These are phyloP conservation scores for Tenthredo distinguenda DNA, from an alignment of 2,888 invertebrate genomes.

Conservation along the genomic window DNA sequence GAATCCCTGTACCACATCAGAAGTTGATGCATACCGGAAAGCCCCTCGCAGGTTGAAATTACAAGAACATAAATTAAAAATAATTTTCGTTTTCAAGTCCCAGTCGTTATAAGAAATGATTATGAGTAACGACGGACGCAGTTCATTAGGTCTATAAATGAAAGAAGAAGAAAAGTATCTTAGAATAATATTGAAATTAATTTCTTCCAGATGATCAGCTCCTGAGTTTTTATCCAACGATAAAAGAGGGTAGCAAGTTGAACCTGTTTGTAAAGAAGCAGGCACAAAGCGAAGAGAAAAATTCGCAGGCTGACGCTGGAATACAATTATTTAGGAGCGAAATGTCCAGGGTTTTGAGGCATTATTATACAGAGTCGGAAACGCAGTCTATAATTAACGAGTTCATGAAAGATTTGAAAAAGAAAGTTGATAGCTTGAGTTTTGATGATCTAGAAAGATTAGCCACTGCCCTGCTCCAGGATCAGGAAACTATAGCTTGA, in stretches of 20 bases:
- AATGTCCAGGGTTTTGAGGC: slow-evolving; percentile 82
- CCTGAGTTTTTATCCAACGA: slow-evolving; percentile 85
- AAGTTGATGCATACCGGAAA: slow-evolving; percentile 87
- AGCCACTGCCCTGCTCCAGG: slow-evolving; percentile 83
- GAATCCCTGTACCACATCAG: slow-evolving; percentile 85
- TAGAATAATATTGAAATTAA: not conserved
- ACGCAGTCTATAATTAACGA: slow-evolving; percentile 82
- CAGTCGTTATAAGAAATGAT: not conserved
- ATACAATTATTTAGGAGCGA: slow-evolving; percentile 81
- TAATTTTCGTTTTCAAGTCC: not conserved
- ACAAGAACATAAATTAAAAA: not conserved
- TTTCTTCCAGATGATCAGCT: slow-evolving; percentile 83
- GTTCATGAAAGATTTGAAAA: slow-evolving; percentile 80
- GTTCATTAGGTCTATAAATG: not conserved
- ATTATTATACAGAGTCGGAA: slow-evolving; percentile 83
- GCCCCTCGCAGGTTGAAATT: slow-evolving; percentile 80
- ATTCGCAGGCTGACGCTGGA: slow-evolving; percentile 62
- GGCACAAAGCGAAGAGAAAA: slow-evolving; percentile 70
- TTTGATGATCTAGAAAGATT: slow-evolving; percentile 83
- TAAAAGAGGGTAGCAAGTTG: slow-evolving; percentile 88
- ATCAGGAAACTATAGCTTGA: slow-evolving; percentile 83
- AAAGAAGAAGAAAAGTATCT: not conserved
- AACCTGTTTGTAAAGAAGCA: slow-evolving; percentile 86
- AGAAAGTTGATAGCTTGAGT: slow-evolving; percentile 80
- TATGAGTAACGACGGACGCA: not conserved